These are phyloP conservation scores for Penaeus monodon DNA, from an alignment of 2,888 invertebrate species.

Conservation along the genomic window DNA sequence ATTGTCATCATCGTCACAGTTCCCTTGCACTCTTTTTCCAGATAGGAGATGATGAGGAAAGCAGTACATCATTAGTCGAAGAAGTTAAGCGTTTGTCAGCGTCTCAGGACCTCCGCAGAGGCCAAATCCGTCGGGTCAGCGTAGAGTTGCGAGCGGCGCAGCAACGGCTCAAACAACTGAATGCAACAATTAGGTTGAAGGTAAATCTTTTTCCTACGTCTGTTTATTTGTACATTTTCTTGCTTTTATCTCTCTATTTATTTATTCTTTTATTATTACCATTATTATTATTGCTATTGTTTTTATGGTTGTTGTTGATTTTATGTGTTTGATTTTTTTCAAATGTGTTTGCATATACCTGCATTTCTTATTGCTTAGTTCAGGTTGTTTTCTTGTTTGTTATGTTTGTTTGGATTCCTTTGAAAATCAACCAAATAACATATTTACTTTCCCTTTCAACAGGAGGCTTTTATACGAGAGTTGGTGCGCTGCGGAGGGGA, in stretches of 20 bases:
- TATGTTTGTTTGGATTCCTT: too few species aligned
- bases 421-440: too few species aligned
- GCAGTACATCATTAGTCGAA: constrained; percentile 17
- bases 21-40: not conserved
- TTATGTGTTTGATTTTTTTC: too few species aligned
- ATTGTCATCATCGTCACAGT: too few species aligned
- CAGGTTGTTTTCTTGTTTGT: too few species aligned
- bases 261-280: too few species aligned
- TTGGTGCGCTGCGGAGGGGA: constrained; percentile 49
- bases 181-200: constrained; percentile 58
- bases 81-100: constrained; percentile 48
- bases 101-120: constrained; percentile 43
- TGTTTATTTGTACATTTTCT: too few species aligned
- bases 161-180: constrained; percentile 57
- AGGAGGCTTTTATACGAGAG: constrained; percentile 61
- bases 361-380: too few species aligned
- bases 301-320: too few species aligned
- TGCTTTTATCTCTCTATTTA: too few species aligned
- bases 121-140: constrained; percentile 49
- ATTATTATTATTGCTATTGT: too few species aligned
- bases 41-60: constrained; percentile 11
- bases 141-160: constrained; percentile 57
- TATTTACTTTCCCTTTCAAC: not conserved
- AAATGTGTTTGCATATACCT: too few species aligned
- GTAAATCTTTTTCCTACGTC: not conserved